Evolutionary conservation across 2,888 invertebrate genomes (phyloP), one percentile per base, ranked within the genome.

Genomic region (Metacarcinus magister): DNA sequence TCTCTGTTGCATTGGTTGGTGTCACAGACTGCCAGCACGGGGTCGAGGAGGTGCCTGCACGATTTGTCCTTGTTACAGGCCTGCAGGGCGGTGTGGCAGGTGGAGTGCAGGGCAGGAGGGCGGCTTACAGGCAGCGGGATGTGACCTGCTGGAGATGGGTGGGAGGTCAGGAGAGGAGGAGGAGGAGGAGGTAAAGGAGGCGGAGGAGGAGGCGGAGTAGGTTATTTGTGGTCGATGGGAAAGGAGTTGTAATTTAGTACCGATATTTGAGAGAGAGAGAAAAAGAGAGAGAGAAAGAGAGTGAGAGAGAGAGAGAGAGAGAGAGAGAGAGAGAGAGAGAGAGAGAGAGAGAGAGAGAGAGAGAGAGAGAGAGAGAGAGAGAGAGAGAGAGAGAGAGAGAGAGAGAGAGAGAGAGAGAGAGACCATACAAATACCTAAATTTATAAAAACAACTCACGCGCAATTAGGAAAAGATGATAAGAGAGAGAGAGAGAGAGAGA

Each of bases 11-110:
- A 99, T 97, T 98, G 98, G 97, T 98, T 98, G 97, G 98, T 98
- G 97, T 99, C 98, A 97, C 99, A 99, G 97, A 98, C 98, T 98
- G 98, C 98, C 97, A 99, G 98, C 97, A 99, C 98, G n/a, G 99
- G 99, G 95, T 99, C 98, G 97, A 99, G 98, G 96, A 98, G 98
- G 97, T 98, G 98, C 97, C 98, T 98, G 97, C 99, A 99, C 97
- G 98, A 98, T 4, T n/a, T 46, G 89, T 97, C 97, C 7, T 89
- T 92, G 43, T 82, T 89, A 67, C 97, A 97, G 43, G 75, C 97
- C 10, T 44, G 54, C 92, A 97, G 95, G n/a, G 96, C 96, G 44
- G 97, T 95, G 93, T 97, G 97, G 95, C 97, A 97, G 43, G 97
- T 97, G 67, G 96, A 96, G 91, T 96, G 94, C 2, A 96, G 95